Percentiles rank a stretch among this genome's conserved stretches.
Evolutionary conservation across 2,888 invertebrate genomes (phyloP).

Genomic region (Agrochola lota): DNA sequence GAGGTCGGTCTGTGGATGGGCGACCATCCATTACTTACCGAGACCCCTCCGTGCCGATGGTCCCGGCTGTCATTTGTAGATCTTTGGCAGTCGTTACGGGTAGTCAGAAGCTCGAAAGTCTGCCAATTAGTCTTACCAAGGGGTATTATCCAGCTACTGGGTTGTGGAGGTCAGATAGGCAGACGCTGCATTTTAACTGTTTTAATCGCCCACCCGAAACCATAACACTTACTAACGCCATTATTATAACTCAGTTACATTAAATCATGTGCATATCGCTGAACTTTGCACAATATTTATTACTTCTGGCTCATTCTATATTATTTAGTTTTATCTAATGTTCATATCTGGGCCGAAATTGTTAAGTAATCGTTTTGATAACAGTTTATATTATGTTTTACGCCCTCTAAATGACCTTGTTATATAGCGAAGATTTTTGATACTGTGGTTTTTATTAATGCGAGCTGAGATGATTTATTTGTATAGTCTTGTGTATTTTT

Average conservation of each 20-base stretch:
- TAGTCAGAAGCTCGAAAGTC: not conserved
- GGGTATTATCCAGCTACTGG: not conserved
- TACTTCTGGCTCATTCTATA: conserved; percentile 34
- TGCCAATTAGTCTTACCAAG: not conserved
- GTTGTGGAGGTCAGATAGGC: not conserved
- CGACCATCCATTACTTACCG: not conserved
- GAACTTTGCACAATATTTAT: conserved; percentile 37
- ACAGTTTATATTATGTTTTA: conserved; percentile 16
- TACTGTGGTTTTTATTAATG: not conserved
- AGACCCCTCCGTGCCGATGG: not conserved
- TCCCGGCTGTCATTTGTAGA: not conserved
- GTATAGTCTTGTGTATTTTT: no score
- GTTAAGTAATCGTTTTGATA: conserved; percentile 31
- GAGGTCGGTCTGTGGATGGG: not conserved
- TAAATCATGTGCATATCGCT: conserved; percentile 25
- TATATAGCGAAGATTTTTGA: conserved; percentile 8
- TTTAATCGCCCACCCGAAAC: conserved; percentile 24
- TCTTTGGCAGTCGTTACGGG: not conserved
- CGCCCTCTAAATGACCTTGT: conserved; percentile 34
- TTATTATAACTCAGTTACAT: conserved; percentile 15
- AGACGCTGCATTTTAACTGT: not conserved
- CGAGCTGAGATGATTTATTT: not conserved
- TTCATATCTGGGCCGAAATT: conserved; percentile 31
- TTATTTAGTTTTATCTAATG: conserved; percentile 37
- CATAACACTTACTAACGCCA: not conserved